Conservation (phyloP, 92 coral and sea anemone species). For the Parazoanthus atlanticus region DNA sequence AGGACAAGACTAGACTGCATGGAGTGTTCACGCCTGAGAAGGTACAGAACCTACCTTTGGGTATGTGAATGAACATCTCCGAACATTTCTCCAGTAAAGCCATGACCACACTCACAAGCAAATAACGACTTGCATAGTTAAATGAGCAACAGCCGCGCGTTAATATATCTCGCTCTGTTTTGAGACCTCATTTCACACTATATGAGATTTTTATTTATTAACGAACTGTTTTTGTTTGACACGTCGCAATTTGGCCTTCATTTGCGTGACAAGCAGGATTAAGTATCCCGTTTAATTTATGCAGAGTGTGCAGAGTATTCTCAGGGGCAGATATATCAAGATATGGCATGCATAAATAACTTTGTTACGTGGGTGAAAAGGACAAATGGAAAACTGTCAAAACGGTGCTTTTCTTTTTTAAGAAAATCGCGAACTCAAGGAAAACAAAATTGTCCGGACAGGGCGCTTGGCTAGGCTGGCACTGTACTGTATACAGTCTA, state of each 20-base stretch:
- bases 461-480: no score
- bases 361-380: no score
- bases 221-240: constrained; percentile 1
- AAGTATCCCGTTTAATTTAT: background rate
- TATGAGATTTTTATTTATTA: background rate
- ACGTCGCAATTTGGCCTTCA: background rate
- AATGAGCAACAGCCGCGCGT: background rate
- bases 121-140: no score
- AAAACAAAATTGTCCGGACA: no score
- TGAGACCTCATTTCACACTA: background rate
- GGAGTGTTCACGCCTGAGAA: background rate
- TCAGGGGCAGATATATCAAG: no score
- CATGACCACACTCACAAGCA: background rate
- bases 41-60: constrained; percentile 10
- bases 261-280: background rate
- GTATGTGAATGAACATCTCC: constrained; percentile 8
- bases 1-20: background rate
- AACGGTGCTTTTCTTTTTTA: no score
- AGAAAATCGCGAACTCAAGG: no score
- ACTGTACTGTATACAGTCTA: no score
- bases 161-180: background rate
- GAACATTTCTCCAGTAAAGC: constrained; percentile 28
- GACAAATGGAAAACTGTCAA: no score
- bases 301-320: no score
- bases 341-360: no score